Evolutionary conservation across 2,888 invertebrate species (phyloP), one percentile per base, ranked within the genome.

Genomic region (Leptopilina drosophilae): DNA sequence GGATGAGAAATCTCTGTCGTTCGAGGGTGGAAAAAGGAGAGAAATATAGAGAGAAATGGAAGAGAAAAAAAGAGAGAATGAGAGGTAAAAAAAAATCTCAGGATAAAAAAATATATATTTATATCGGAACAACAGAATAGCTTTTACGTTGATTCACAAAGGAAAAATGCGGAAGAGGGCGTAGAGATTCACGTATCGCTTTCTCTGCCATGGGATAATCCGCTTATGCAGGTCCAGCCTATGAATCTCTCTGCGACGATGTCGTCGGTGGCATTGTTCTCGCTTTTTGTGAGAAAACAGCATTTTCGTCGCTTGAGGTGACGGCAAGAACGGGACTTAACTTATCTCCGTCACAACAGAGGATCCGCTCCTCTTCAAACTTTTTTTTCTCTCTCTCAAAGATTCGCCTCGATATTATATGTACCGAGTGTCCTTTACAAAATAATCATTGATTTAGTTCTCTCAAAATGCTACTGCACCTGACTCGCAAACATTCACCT

Each of bases 231-330:
- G 87, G 87, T 84, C 85, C 76, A 76, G 77, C 79, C 83, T 81
- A 42, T 49, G 77, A 82, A 80, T 80, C 79, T 80, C 20, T 33
- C 33, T 33, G 20, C 20, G 77, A 81, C 82, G 77, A 83, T 67
- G 80, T 83, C 86, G 84, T 84, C 84, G 86, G 87, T 84, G 87
- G 81, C 85, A 91, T 91, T 91, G 91, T 91, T 87, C 85, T 82
- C 85, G 82, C 85, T 87, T 90, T 90, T 91, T 90, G 91, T 91
- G 90, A 90, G 91, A 90, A 91, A 91, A 91, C 91, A 91, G 88
- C 89, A 90, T 90, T 91, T 91, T 90, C 88, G 91, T 89, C 91
- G 91, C 91, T 91, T 90, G 91, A 91, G 91, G 91, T 91, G 91
- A 83, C 88, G 90, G 88, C 91, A 88, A 90, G 89, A 91, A 90